Percentiles rank a stretch among this genome's conserved stretches.
Conservation (phyloP, 2,113 vertebrate species). For the Chascanopsetta lugubris region DNA sequence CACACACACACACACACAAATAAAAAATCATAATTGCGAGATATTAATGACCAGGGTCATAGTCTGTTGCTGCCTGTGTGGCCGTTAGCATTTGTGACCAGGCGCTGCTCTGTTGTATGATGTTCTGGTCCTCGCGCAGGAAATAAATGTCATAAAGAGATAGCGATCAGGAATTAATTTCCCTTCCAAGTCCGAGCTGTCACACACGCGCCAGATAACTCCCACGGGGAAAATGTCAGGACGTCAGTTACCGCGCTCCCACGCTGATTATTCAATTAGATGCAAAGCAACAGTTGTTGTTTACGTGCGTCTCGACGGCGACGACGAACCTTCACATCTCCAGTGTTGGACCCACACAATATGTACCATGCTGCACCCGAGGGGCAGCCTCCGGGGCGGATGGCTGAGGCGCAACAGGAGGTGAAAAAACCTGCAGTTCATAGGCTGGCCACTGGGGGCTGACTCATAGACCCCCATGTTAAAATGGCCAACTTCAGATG, state of each 20-base stretch:
- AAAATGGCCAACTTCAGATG: too few species aligned
- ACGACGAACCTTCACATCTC: constrained; percentile 1
- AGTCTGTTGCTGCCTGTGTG: constrained; percentile 19
- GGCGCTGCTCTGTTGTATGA: constrained; percentile 39
- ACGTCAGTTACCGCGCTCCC: constrained; percentile 28
- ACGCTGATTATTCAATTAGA: constrained; percentile 31
- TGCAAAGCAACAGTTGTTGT: constrained; percentile 2
- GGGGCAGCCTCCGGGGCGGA: too few species aligned
- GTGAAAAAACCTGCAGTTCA: too few species aligned
- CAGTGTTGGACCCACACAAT: neutral
- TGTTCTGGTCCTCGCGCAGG: constrained; percentile 41
- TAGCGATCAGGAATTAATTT: constrained; percentile 75
- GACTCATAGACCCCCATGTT: too few species aligned
- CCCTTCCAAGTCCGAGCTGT: constrained; percentile 50
- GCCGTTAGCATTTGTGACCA: constrained; percentile 42
- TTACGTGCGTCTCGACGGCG: constrained; percentile 6
- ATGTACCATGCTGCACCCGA: neutral
- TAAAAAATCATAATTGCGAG: neutral
- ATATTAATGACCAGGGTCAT: constrained; percentile 20
- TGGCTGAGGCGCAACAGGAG: too few species aligned
- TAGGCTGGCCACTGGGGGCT: too few species aligned
- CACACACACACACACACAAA: too few species aligned
- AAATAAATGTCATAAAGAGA: constrained; percentile 72
- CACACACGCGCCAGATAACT: constrained; percentile 61
- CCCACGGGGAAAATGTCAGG: constrained; percentile 66